Base-by-base conservation (phyloP, 2,888 invertebrate genomes). In the Cosmia pyralina region DNA sequence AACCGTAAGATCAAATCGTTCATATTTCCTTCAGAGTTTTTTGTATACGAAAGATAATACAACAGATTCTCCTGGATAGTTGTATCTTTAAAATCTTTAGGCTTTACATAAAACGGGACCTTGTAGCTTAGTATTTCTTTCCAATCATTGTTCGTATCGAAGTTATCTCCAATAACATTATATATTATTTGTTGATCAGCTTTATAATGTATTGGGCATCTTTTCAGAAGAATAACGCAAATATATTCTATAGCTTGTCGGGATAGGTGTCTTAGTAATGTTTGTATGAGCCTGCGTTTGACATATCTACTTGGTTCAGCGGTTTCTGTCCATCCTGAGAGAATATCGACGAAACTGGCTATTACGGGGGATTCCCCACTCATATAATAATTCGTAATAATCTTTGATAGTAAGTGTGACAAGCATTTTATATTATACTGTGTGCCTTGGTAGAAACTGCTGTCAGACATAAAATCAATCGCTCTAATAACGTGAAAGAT, bases 61-160 rank as follows among this genome's bases (percentile, higher is more conserved):
- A 97, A 92, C 0, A 98, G 92, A 86, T 97, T 97, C 63, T 96
- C 95, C 0, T 97, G 92, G 3, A 97, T 90, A 13, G 90, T 92
- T 0, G 96, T 94, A 28, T 95, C 91, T 67, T 96, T 96, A 97
- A 97, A 89, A 97, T 96, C 95, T 97, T 97, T 81, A 91, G 97
- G 82, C 95, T 96, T 91, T 8, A 90, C 85, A 65, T 91, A 92
- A 46, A 94, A 93, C 0, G 95, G 95, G 69, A 95, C 90, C 83
- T 93, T 94, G 50, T 90, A 92, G 0, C 88, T 88, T 0, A 98
- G 90, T 46, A 97, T 96, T 85, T 97, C 97, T 60, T 96, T 96
- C 98, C 98, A 98, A 82, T 97, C 95, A 4, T 95, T 93, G 65
- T 93, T 96, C 2, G 92, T 89, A 10, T 96, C 90, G 5, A 97